These are phyloP conservation scores for Pandemis heparana DNA, from an alignment of 2,888 invertebrate genomes.

Conservation along the genomic window DNA sequence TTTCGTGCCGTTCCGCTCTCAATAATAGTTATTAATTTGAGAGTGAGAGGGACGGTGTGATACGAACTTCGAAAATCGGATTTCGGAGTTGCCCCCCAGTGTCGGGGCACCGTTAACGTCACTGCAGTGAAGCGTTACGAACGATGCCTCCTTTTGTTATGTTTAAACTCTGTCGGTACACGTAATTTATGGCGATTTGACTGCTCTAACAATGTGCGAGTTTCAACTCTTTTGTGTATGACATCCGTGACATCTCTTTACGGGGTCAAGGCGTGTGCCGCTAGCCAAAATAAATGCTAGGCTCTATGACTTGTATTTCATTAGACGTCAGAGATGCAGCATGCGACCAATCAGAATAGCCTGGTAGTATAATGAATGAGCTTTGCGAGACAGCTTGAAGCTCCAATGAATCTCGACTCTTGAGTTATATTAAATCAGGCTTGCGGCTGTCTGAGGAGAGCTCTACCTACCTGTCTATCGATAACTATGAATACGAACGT, in stretches of 20 bases:
- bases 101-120: conserved; percentile 9
- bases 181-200: conserved; percentile 29
- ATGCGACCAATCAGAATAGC: neutral
- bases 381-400: neutral
- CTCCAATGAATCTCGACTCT: neutral
- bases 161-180: conserved; percentile 18
- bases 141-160: conserved; percentile 7
- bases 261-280: conserved; percentile 32
- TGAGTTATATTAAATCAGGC: neutral
- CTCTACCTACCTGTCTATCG: neutral
- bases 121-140: conserved; percentile 5
- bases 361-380: neutral
- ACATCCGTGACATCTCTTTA: conserved; percentile 33
- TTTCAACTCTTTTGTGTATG: conserved; percentile 24
- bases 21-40: too few relatives aligned
- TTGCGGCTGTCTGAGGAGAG: neutral
- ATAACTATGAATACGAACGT: neutral
- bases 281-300: conserved; percentile 20
- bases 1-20: too few relatives aligned
- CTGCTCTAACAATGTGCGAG: conserved; percentile 32
- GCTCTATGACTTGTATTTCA: neutral
- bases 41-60: too few relatives aligned
- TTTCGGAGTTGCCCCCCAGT: too few relatives aligned
- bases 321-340: neutral
- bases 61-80: too few relatives aligned